These are phyloP conservation scores for Blera fallax DNA, from an alignment of 2,888 invertebrate genomes.

Conservation along the genomic window DNA sequence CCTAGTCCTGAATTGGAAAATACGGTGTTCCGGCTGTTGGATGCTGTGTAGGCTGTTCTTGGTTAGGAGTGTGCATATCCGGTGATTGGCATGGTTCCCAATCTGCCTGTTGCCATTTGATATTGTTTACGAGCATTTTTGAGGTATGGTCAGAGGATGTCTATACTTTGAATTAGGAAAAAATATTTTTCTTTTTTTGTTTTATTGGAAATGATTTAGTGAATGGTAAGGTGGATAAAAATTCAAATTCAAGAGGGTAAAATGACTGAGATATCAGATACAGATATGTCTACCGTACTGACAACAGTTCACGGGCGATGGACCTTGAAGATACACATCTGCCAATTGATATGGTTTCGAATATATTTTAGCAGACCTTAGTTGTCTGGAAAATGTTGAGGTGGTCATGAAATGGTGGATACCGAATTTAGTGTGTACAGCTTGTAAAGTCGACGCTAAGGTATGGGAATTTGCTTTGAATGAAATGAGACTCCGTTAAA, in stretches of 20 bases:
- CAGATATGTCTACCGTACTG: neutral
- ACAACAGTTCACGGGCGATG: neutral
- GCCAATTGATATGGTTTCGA: neutral
- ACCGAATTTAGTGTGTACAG: no score
- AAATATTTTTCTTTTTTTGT: neutral
- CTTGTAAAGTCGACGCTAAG: no score
- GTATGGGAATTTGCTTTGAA: no score
- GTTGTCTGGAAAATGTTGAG: no score
- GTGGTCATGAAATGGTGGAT: no score
- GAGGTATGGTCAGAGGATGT: conserved; percentile 8
- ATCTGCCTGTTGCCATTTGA: conserved; percentile 35
- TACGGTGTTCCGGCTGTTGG: neutral
- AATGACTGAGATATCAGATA: neutral
- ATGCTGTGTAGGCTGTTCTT: neutral
- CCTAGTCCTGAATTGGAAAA: conserved; percentile 21
- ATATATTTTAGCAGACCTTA: neutral
- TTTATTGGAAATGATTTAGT: neutral
- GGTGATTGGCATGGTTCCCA: conserved; percentile 28
- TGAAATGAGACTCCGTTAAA: no score
- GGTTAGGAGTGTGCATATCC: neutral
- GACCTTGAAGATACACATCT: neutral
- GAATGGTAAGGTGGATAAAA: neutral
- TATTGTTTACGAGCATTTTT: conserved; percentile 25
- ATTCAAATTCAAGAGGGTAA: neutral
- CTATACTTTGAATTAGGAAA: conserved; percentile 1